phyloP scores from a whole-genome alignment of 2,888 invertebrate species.

The Meganola albula region DNA sequence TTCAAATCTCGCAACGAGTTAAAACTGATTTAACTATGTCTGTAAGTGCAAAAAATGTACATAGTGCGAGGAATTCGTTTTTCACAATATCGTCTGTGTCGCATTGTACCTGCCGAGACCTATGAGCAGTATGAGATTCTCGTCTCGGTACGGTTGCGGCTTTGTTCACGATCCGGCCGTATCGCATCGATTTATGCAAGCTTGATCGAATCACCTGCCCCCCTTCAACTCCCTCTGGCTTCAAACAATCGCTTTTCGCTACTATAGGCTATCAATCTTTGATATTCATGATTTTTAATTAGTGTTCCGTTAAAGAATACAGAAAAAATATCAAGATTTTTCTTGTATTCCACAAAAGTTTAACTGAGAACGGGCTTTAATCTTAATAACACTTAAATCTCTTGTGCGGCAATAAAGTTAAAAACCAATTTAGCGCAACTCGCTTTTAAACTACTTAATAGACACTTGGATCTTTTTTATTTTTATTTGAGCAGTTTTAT shows the following conservation, averaged over 20 bases:
- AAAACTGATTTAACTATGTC: too few species aligned
- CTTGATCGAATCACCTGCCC: conserved; percentile 63
- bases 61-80: conserved; percentile 21
- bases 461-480: neutral
- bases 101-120: conserved; percentile 1
- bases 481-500: neutral
- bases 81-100: conserved; percentile 24
- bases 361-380: neutral
- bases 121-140: conserved; percentile 21
- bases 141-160: conserved; percentile 53
- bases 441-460: neutral
- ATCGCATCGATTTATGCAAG: conserved; percentile 75
- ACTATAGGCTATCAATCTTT: conserved; percentile 32
- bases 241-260: conserved; percentile 47
- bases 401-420: conserved; percentile 1
- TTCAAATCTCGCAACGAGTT: conserved; percentile 18
- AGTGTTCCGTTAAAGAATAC: conserved; percentile 6
- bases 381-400: neutral
- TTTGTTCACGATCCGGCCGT: conserved; percentile 68
- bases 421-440: neutral
- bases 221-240: conserved; percentile 34
- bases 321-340: neutral
- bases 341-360: neutral
- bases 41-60: conserved; percentile 11
- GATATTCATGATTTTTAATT: conserved; percentile 21